Evolutionary conservation across 2,113 vertebrate genomes (phyloP).

Genomic region (Hepsetus odoe): DNA sequence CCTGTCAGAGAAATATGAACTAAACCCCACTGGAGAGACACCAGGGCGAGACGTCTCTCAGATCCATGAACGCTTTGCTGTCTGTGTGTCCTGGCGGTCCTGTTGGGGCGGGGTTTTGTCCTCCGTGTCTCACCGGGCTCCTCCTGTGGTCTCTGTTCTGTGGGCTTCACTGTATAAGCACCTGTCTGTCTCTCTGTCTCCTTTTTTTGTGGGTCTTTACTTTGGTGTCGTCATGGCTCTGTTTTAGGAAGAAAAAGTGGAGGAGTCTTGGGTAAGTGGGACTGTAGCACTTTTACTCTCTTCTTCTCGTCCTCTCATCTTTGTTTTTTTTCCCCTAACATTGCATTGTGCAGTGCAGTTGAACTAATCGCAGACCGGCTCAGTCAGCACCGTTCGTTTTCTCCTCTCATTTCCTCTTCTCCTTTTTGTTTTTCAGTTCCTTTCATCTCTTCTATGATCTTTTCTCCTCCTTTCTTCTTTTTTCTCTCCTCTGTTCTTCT

Average conservation of each 20-base stretch:
- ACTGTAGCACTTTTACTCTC: slow-evolving; percentile 65
- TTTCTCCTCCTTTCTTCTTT: not conserved
- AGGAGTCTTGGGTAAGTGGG: slow-evolving; percentile 98
- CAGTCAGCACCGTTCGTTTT: not conserved
- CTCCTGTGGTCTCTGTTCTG: slow-evolving; percentile 68
- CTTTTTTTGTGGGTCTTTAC: slow-evolving; percentile 74
- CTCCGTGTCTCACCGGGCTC: slow-evolving; percentile 33
- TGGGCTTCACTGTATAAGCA: slow-evolving; percentile 91
- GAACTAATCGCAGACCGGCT: not conserved
- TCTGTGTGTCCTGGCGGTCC: not conserved
- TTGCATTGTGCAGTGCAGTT: slow-evolving; percentile 13
- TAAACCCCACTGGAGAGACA: too few species aligned
- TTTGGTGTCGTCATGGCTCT: slow-evolving; percentile 87
- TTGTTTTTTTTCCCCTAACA: slow-evolving; percentile 54
- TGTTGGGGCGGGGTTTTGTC: slow-evolving; percentile 32
- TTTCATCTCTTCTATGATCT: not conserved
- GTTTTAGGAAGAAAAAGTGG: slow-evolving; percentile 99
- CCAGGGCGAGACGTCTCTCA: too few species aligned
- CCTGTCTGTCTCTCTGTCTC: slow-evolving; percentile 57
- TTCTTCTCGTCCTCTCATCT: slow-evolving; percentile 52
- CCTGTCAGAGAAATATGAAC: too few species aligned
- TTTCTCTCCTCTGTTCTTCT: too few species aligned
- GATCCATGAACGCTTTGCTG: too few species aligned
- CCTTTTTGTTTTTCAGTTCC: not conserved
- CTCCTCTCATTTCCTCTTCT: not conserved